A percentile compares a stretch with the other conserved stretches of the same genome.
Conservation (phyloP, 92 coral and sea anemone species). For the Muricea muricata region DNA sequence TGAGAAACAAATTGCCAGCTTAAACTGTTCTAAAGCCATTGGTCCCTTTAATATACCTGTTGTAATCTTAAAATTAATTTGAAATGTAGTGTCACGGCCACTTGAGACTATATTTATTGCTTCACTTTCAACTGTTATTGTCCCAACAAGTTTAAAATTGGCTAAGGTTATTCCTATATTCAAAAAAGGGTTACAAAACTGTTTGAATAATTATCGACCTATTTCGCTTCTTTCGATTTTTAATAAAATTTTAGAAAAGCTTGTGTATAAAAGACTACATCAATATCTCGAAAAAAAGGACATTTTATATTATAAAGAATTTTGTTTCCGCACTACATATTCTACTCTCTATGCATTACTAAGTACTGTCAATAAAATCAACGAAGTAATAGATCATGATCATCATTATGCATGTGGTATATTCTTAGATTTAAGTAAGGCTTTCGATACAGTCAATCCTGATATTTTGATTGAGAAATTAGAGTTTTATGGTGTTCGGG, state of each 20-base stretch:
- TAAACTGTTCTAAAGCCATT: neutral
- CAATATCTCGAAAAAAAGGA: conserved; percentile 33
- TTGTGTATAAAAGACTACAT: conserved; percentile 44
- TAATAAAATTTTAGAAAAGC: conserved; percentile 41
- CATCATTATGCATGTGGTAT: conserved; percentile 42
- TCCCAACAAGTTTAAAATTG: conserved; percentile 42
- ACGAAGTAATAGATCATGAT: conserved; percentile 48
- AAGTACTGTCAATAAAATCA: conserved; percentile 42
- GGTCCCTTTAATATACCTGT: neutral
- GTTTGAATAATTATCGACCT: conserved; percentile 34
- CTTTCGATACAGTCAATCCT: no score
- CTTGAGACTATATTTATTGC: neutral
- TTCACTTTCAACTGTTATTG: conserved; percentile 14
- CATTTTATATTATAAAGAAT: conserved; percentile 45
- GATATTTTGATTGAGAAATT: conserved; percentile 51
- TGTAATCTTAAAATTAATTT: neutral
- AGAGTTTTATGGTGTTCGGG: conserved; percentile 36
- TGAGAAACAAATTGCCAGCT: neutral
- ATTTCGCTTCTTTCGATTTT: conserved; percentile 56
- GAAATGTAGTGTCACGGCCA: neutral
- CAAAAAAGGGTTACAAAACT: conserved; percentile 28
- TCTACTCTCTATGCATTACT: conserved; percentile 57
- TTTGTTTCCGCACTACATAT: conserved; percentile 55
- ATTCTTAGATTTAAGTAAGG: conserved; percentile 45
- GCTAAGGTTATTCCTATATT: conserved; percentile 40